Evolutionary conservation across 2,888 invertebrate genomes (phyloP), one percentile per base, ranked within the genome.

Genomic region (Hesperia comma): DNA sequence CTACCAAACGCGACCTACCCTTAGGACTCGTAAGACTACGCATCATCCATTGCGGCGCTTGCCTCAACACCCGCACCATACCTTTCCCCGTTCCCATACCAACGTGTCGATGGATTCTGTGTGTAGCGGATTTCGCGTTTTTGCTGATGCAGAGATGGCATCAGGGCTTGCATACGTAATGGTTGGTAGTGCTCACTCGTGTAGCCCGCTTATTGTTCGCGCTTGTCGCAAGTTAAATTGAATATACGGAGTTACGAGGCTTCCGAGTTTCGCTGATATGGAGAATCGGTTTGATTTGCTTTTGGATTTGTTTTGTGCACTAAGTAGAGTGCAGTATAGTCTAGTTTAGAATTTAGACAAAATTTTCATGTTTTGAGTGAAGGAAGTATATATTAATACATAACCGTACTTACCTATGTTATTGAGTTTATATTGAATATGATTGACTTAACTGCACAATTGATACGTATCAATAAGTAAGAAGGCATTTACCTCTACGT

Each of bases 151-250:
- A 37, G 15, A 61, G 56, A 63, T 72, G 68, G 71, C 51, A 64
- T 85, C 90, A 87, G 84, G 88, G 76, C 75, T 75, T 79, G 90
- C 87, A 92, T 92, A 87, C 91, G 86, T 90, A 92, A 91, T 91
- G 87, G 85, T 80, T 79, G 84, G 87, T 89, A 90, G 91, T 91
- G 90, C 89, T 82, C 86, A 79, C 81, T 79, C 88, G 81, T 90
- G 90, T 90, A 85, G 79, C 49, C 82, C 77, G 83, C 83, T 82
- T 85, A 86, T 86, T 86, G 86, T 84, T 82, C 77, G 79, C 71
- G 75, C 76, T 79, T 76, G 79, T 80, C 71, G 79, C 79, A 78
- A 81, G 83, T 85, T 86, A 84, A 87, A 86, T 87, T 87, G 85
- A 85, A 86, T 85, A 85, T 82, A 81, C 81, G 81, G 81, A 80